phyloP scores from a whole-genome alignment of 2,113 vertebrate species.

The Psephotus haematonotus region DNA sequence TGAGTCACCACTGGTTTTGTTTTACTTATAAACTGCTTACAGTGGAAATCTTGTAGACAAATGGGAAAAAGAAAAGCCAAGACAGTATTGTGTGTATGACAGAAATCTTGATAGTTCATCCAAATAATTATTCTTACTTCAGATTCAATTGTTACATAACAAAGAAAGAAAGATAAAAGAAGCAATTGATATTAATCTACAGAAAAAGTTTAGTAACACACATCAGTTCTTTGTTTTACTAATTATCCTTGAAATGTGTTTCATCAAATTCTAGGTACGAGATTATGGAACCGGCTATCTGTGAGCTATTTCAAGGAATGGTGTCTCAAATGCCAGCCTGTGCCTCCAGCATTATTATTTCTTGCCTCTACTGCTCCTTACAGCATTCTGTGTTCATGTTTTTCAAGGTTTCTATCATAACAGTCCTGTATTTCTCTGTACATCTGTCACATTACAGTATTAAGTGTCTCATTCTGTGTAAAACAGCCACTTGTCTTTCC shows the following conservation, averaged over 20 bases:
- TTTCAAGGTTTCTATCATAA: neutral
- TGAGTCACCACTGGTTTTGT: neutral
- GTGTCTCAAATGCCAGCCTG: neutral
- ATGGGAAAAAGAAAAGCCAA: neutral
- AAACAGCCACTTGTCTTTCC: neutral
- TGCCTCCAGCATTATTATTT: neutral
- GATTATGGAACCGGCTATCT: neutral
- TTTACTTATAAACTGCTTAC: neutral
- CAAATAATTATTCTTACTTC: neutral
- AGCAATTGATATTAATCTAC: neutral
- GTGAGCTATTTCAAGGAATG: neutral
- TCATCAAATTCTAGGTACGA: neutral
- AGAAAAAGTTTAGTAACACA: neutral
- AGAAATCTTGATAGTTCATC: neutral
- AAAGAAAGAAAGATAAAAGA: neutral
- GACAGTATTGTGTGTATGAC: accelerated
- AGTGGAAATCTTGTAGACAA: neutral
- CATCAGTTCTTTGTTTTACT: neutral
- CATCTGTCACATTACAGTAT: neutral
- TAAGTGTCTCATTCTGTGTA: neutral
- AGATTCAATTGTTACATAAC: neutral
- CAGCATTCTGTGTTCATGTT: neutral
- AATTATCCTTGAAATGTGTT: neutral
- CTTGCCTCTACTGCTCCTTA: neutral
- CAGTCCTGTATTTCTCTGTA: neutral